Percentiles rank a stretch among this genome's conserved stretches.
phyloP scores from a whole-genome alignment of 2,888 invertebrate species.

The Ecliptopera silaceata region DNA sequence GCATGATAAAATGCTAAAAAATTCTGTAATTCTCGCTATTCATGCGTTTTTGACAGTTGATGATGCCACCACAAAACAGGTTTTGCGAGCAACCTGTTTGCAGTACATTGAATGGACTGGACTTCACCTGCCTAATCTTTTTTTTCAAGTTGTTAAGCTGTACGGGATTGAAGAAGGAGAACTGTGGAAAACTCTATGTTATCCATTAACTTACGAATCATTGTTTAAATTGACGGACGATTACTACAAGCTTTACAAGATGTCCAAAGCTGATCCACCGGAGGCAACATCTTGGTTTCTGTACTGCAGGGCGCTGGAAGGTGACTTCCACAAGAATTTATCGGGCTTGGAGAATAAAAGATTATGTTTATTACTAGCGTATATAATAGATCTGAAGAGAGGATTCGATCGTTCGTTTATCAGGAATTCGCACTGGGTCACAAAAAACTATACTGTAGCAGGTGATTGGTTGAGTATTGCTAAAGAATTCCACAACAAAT shows the following conservation, averaged over 20 bases:
- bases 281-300: slow-evolving; percentile 24
- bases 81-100: slow-evolving; percentile 22
- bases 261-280: slow-evolving; percentile 7
- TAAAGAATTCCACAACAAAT: slow-evolving; percentile 1
- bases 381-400: slow-evolving; percentile 28
- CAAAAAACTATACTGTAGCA: not conserved
- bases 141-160: slow-evolving; percentile 23
- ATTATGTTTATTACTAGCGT: slow-evolving; percentile 22
- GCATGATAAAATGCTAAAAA: not conserved
- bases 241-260: slow-evolving; percentile 20
- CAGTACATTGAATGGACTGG: slow-evolving; percentile 31
- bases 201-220: not conserved
- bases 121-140: slow-evolving; percentile 26
- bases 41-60: slow-evolving; percentile 20
- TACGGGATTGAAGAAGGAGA: slow-evolving; percentile 21
- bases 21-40: slow-evolving; percentile 10
- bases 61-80: slow-evolving; percentile 24
- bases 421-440: slow-evolving; percentile 25
- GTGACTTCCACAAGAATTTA: slow-evolving; percentile 15
- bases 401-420: slow-evolving; percentile 23
- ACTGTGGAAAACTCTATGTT: slow-evolving; percentile 22
- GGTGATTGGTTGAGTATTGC: not conserved
- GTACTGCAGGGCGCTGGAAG: slow-evolving; percentile 19
- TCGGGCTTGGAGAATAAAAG: slow-evolving; percentile 11
- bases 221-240: slow-evolving; percentile 11